Conservation (phyloP, 2,888 invertebrate genomes). For the Euplagia quadripunctaria region DNA sequence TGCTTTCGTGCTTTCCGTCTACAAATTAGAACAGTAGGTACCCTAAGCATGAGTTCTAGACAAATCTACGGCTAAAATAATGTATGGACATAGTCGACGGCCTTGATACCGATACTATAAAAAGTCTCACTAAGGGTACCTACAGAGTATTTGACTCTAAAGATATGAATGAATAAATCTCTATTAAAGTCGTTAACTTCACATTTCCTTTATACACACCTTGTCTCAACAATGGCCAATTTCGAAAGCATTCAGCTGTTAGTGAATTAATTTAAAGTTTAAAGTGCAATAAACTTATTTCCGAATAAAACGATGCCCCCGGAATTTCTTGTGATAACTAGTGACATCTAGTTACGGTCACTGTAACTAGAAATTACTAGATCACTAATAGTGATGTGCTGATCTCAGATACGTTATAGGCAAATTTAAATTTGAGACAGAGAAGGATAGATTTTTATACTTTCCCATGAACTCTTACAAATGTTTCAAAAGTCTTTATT, state of each 20-base stretch:
- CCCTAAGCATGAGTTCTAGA: no score
- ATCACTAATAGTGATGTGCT: conserved; percentile 35
- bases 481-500: background rate
- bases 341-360: conserved; percentile 33
- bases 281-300: conserved; percentile 48
- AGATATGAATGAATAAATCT: background rate
- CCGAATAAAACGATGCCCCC: conserved; percentile 48
- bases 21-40: no score
- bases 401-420: conserved; percentile 3
- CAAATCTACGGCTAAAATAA: no score
- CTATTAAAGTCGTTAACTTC: conserved; percentile 31
- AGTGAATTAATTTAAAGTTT: conserved; percentile 52
- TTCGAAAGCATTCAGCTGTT: conserved; percentile 50
- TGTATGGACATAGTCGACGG: no score
- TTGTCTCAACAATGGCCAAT: conserved; percentile 53
- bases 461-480: background rate
- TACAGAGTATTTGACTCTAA: no score
- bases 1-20: background rate
- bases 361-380: conserved; percentile 30
- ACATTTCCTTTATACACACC: conserved; percentile 31
- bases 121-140: no score
- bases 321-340: conserved; percentile 20
- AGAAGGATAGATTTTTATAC: background rate
- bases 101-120: no score
- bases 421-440: background rate